These are phyloP conservation scores for Drosophila paracracens DNA, from an alignment of 2,888 invertebrate genomes.

Conservation along the genomic window DNA sequence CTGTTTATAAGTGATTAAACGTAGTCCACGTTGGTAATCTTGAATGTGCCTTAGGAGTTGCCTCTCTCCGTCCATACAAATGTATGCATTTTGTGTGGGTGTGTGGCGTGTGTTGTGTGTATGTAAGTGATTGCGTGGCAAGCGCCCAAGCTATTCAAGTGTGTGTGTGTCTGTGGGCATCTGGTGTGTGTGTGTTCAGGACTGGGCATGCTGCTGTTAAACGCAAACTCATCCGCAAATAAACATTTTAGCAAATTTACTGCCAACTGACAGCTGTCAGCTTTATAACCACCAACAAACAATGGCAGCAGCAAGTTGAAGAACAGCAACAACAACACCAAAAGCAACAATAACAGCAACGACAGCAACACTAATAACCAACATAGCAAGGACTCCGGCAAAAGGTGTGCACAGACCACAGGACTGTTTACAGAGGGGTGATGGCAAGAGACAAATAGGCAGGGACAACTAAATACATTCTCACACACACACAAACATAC, in stretches of 20 bases:
- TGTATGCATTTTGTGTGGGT: slow-evolving; percentile 11
- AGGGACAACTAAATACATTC: slow-evolving; percentile 72
- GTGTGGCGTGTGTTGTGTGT: slow-evolving; percentile 16
- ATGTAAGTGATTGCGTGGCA: slow-evolving; percentile 61
- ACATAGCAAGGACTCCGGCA: slow-evolving; percentile 32
- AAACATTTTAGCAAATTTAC: slow-evolving; percentile 81
- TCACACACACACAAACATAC: slow-evolving; percentile 21
- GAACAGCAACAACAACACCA: slow-evolving; percentile 26
- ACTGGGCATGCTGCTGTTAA: slow-evolving; percentile 66
- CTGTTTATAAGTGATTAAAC: slow-evolving; percentile 79
- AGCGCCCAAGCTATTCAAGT: slow-evolving; percentile 59
- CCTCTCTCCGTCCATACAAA: slow-evolving; percentile 28
- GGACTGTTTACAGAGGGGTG: slow-evolving; percentile 59
- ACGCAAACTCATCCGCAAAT: slow-evolving; percentile 80
- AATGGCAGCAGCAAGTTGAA: slow-evolving; percentile 48
- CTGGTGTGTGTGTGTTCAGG: slow-evolving; percentile 29
- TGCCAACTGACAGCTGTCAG: slow-evolving; percentile 82
- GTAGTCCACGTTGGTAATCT: slow-evolving; percentile 59
- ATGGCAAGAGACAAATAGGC: slow-evolving; percentile 36
- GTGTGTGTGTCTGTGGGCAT: slow-evolving; percentile 20
- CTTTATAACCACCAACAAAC: slow-evolving; percentile 81
- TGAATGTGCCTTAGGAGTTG: slow-evolving; percentile 50
- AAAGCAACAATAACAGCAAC: slow-evolving; percentile 22
- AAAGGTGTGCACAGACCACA: slow-evolving; percentile 73
- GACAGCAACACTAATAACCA: slow-evolving; percentile 28